Percentiles rank a stretch among this genome's conserved stretches.
Conservation (phyloP, 2,888 invertebrate species). For the Stegophylla sp. region DNA sequence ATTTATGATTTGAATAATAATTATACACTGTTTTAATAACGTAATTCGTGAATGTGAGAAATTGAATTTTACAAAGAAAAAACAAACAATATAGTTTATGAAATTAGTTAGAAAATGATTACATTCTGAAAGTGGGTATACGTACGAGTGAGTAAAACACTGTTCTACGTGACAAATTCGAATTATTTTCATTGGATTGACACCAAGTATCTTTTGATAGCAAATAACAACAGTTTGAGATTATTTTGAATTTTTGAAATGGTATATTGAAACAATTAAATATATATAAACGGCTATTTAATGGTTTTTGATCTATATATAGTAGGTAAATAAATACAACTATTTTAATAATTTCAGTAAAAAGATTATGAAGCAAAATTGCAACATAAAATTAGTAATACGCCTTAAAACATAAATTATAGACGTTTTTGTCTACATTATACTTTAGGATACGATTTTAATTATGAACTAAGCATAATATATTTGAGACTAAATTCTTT, state of each 20-base stretch:
- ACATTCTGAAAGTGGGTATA: not conserved
- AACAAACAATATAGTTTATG: too few relatives aligned
- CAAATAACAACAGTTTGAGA: not conserved
- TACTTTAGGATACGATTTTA: too few relatives aligned
- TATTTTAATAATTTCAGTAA: not conserved
- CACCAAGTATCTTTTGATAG: not conserved
- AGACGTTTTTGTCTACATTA: too few relatives aligned
- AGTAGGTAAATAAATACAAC: not conserved
- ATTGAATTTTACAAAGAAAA: too few relatives aligned
- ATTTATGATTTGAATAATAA: too few relatives aligned
- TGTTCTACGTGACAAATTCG: not conserved
- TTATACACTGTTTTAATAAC: too few relatives aligned
- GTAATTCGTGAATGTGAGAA: too few relatives aligned
- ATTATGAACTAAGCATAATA: too few relatives aligned
- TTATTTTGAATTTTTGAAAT: not conserved
- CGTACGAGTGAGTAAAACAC: not conserved
- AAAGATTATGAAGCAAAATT: not conserved
- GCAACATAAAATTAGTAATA: too few relatives aligned
- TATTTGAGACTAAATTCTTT: too few relatives aligned
- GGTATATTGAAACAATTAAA: not conserved
- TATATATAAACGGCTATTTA: not conserved
- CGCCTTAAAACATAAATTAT: too few relatives aligned
- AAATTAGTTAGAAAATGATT: not conserved
- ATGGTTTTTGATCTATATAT: not conserved
- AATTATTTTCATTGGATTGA: conserved; percentile 9